These are phyloP conservation scores for Platalea minor DNA, from an alignment of 2,797 vertebrate genomes.

Conservation along the genomic window DNA sequence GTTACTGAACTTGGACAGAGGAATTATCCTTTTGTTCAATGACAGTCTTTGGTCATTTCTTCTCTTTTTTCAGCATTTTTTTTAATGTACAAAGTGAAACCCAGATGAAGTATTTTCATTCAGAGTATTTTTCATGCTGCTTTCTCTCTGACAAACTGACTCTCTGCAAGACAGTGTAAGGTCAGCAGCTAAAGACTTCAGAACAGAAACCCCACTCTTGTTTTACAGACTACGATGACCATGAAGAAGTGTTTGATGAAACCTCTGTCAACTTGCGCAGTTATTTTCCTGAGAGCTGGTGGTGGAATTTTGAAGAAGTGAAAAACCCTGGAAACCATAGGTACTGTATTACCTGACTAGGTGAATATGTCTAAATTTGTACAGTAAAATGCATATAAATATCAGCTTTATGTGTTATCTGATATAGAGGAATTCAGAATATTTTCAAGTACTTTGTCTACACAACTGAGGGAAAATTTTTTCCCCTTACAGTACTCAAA, in stretches of 20 bases:
- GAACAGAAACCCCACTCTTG: not conserved
- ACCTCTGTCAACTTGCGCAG: conserved; percentile 55
- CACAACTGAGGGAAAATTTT: not conserved
- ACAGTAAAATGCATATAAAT: not conserved
- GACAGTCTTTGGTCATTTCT: not conserved
- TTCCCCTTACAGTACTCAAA: not conserved
- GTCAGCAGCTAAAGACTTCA: not conserved
- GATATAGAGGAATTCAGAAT: not conserved
- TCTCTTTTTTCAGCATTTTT: not conserved
- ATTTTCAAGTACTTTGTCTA: not conserved
- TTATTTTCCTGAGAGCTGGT: conserved; percentile 76
- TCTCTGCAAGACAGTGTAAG: not conserved
- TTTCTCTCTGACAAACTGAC: not conserved
- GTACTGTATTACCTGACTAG: conserved; percentile 2
- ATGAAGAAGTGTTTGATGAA: conserved; percentile 55
- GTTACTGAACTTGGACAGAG: not conserved
- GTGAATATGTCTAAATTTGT: not conserved
- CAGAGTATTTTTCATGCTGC: not conserved
- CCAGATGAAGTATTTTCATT: not conserved
- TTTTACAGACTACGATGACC: not conserved
- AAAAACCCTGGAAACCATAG: conserved; percentile 50
- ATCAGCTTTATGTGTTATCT: not conserved
- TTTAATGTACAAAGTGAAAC: not conserved
- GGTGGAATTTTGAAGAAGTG: conserved; percentile 61
- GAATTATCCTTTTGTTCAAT: not conserved